Conservation (phyloP, 2,113 vertebrate genomes). For the Malurus elegans region DNA sequence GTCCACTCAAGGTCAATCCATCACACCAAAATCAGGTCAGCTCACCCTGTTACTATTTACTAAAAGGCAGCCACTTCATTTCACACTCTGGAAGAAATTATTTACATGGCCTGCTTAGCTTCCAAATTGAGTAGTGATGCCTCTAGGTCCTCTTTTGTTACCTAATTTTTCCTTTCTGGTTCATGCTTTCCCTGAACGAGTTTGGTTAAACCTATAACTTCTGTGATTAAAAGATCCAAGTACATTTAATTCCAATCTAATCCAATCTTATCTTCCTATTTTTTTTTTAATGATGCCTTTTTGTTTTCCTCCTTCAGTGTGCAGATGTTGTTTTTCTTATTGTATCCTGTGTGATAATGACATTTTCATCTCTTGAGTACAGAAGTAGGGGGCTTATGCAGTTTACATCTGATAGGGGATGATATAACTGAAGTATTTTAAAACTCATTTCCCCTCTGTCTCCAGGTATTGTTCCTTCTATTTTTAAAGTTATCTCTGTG, state of each 20-base stretch:
- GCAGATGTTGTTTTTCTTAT: neutral
- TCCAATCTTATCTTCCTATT: neutral
- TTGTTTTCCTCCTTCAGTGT: neutral
- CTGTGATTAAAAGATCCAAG: constrained; percentile 31
- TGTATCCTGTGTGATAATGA: neutral
- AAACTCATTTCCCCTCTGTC: neutral
- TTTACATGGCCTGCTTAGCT: neutral
- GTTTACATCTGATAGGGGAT: constrained; percentile 4
- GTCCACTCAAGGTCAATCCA: neutral
- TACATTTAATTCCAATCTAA: neutral
- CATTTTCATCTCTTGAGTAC: constrained; percentile 1
- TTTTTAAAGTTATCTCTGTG: neutral
- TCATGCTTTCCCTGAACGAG: constrained; percentile 4
- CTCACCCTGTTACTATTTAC: neutral
- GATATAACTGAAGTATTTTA: constrained; percentile 29
- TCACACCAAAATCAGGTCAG: neutral
- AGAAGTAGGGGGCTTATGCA: neutral
- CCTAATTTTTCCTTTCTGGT: constrained; percentile 22
- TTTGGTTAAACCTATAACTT: constrained; percentile 52
- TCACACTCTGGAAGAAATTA: neutral
- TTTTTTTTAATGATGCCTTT: neutral
- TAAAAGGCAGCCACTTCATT: neutral
- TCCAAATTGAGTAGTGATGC: neutral
- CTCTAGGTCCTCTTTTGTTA: neutral
- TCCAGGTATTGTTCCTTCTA: neutral